Conservation (phyloP, 2,113 vertebrate species). For the Etheostoma cragini region DNA sequence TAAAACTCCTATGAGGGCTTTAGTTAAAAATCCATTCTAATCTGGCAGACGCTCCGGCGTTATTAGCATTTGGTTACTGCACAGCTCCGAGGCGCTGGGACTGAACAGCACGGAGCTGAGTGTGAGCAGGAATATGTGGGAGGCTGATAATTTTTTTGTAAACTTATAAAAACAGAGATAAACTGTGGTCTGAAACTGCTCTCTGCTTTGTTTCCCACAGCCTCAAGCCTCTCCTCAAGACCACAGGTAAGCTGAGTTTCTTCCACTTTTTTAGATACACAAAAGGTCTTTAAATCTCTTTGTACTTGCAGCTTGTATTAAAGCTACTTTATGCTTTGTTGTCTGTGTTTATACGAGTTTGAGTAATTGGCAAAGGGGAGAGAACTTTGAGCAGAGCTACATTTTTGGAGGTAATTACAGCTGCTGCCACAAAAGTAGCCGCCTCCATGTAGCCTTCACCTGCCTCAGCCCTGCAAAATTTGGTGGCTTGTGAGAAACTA, state of each 20-base stretch:
- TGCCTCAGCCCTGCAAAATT: constrained; percentile 23
- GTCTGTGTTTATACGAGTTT: neutral
- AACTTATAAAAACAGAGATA: constrained; percentile 38
- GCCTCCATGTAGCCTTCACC: constrained; percentile 36
- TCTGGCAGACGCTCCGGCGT: constrained; percentile 45
- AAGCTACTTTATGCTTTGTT: neutral
- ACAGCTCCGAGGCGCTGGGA: constrained; percentile 42
- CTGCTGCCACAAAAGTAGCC: constrained; percentile 20
- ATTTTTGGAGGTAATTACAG: constrained; percentile 58
- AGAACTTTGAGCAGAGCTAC: constrained; percentile 10
- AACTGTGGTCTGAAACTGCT: constrained; percentile 40
- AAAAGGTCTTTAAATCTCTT: neutral
- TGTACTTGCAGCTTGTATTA: neutral
- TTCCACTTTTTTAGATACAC: neutral
- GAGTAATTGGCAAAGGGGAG: constrained; percentile 21
- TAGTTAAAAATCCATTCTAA: constrained; percentile 79
- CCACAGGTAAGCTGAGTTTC: constrained; percentile 79
- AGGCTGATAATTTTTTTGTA: constrained; percentile 56
- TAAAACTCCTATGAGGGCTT: constrained; percentile 60
- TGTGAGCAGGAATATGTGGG: constrained; percentile 33
- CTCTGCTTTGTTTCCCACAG: constrained; percentile 70
- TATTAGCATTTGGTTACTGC: constrained; percentile 63
- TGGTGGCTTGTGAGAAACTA: constrained; percentile 35
- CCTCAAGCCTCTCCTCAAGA: constrained; percentile 81
- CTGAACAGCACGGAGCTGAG: constrained; percentile 15